Evolutionary conservation across 2,113 vertebrate genomes (phyloP).

Genomic region (Propithecus coquereli): DNA sequence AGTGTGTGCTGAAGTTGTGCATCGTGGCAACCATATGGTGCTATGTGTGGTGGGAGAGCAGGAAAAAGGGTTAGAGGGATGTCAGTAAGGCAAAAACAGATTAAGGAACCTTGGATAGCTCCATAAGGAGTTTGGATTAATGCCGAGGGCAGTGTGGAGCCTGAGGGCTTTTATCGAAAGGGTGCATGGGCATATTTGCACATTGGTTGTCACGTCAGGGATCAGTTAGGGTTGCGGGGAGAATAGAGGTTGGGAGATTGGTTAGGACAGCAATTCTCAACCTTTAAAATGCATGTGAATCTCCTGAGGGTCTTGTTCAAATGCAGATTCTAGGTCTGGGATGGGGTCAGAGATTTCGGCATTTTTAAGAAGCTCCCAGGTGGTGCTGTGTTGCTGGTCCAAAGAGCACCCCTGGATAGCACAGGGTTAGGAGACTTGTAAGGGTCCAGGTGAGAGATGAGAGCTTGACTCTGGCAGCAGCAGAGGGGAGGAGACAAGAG

Average conservation of each 20-base stretch:
- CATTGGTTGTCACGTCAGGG: neutral
- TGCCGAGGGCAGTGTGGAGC: neutral
- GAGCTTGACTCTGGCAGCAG: neutral
- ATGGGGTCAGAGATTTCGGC: neutral
- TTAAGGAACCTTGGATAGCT: neutral
- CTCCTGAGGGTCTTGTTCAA: neutral
- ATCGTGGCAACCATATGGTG: neutral
- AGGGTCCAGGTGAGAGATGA: neutral
- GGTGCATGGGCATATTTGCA: neutral
- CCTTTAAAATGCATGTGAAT: neutral
- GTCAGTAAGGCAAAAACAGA: neutral
- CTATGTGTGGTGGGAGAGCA: neutral
- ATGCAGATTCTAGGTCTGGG: constrained; percentile 1
- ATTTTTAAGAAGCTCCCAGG: neutral
- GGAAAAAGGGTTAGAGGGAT: neutral
- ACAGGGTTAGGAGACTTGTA: neutral
- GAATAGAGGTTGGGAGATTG: neutral
- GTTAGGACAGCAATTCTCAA: neutral
- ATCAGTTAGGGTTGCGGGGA: neutral
- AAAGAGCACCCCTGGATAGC: neutral
- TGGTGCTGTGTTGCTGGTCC: neutral
- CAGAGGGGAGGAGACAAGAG: neutral
- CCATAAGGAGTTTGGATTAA: neutral
- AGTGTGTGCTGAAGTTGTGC: neutral
- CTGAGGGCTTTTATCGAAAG: neutral